These are phyloP conservation scores for Stigmatopora nigra DNA, from an alignment of 2,113 vertebrate species.

Conservation along the genomic window DNA sequence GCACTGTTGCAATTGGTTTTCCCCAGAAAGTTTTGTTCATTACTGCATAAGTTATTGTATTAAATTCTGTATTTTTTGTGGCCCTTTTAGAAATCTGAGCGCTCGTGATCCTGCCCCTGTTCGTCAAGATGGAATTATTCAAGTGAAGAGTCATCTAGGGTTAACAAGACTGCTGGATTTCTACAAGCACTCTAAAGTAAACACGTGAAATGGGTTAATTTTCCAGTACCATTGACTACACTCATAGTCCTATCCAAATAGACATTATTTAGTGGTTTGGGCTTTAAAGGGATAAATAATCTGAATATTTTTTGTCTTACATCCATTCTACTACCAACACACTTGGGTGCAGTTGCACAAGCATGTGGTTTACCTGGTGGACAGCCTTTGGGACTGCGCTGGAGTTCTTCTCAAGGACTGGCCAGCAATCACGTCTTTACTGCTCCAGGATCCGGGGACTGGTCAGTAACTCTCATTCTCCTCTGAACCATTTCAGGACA, in stretches of 20 bases:
- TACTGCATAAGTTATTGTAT: no score
- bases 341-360: conserved; percentile 72
- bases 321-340: not conserved
- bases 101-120: conserved; percentile 36
- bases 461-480: conserved; percentile 47
- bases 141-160: conserved; percentile 50
- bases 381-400: conserved; percentile 88
- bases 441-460: conserved; percentile 66
- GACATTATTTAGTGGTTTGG: no score
- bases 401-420: conserved; percentile 81
- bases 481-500: not conserved
- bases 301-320: no score
- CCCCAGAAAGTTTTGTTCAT: no score
- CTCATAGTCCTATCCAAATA: no score
- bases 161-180: conserved; percentile 70
- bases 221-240: no score
- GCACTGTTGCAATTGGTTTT: no score
- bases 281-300: no score
- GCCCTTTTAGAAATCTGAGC: conserved; percentile 68
- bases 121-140: conserved; percentile 31
- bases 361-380: conserved; percentile 82
- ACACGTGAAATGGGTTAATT: no score
- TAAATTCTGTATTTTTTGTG: not conserved
- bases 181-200: conserved; percentile 78
- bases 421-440: conserved; percentile 74